Evolutionary conservation across 2,888 invertebrate genomes (phyloP), one percentile per base, ranked within the genome.

Genomic region (Keiferia lycopersicella): DNA sequence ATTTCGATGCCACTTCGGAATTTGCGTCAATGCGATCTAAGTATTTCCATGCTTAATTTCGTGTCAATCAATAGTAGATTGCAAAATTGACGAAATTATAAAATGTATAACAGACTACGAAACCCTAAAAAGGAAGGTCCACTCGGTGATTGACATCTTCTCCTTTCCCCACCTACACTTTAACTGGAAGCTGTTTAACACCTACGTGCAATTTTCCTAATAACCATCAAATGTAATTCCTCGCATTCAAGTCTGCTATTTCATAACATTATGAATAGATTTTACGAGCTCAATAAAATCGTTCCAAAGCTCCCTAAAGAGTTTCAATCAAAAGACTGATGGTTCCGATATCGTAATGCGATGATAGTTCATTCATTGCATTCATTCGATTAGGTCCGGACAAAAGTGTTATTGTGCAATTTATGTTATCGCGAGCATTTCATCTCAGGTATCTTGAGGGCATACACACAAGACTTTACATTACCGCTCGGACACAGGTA

Each of bases 341-440:
- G 73, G 71, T 73, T 67, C 63, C 69, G 83, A 84, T 86, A 80
- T 72, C 79, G 72, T 74, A 77, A 78, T 73, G 74, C 77, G 81
- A 78, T 76, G 83, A 85, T 79, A 77, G 79, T 85, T 84, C 82
- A 87, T 86, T 86, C 84, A 85, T 82, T 82, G 73, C 69, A 74
- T 70, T 73, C 72, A 72, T 69, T 75, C 76, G 75, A 81, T 82
- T 81, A 81, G 76, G 79, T 83, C 71, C 75, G 79, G 83, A 89
- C 88, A 90, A 88, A 84, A 78, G 76, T 79, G 82, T 53, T 48
- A 30, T 61, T 48, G 61, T 26, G 48, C 61, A 61, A 61, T 45
- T 61, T 51, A 34, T 34, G n/a, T 20, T 51, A 50, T 50, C 50
- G 50, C 38, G 18, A n/a, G 34, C 62, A 62, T 62, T 62, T 62